Conservation (phyloP, 1,140 invertebrate genomes). For the Rhynchophorus ferrugineus region DNA sequence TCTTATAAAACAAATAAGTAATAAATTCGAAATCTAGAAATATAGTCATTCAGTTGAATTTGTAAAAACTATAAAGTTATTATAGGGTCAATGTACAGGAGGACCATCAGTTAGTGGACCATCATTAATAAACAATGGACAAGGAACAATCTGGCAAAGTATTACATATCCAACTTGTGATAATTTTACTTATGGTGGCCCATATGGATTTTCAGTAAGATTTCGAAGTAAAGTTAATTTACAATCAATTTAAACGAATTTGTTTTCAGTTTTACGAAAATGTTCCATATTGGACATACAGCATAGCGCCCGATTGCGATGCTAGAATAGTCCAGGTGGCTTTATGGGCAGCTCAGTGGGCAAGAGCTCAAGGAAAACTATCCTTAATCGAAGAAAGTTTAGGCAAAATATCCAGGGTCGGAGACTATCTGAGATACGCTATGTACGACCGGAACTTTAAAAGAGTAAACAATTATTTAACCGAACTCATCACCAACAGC, state of each 20-base stretch:
- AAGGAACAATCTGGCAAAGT: slow-evolving; percentile 13
- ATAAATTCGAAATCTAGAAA: too few species aligned
- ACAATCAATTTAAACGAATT: too few species aligned
- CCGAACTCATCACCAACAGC: neutral
- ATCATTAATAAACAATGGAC: slow-evolving; percentile 14
- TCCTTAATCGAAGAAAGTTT: slow-evolving; percentile 9
- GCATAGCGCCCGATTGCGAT: slow-evolving; percentile 17
- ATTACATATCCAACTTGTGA: slow-evolving; percentile 14
- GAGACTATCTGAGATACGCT: slow-evolving; percentile 19
- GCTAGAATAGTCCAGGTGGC: slow-evolving; percentile 20
- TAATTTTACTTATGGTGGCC: slow-evolving; percentile 13
- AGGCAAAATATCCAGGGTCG: slow-evolving; percentile 16
- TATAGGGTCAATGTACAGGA: slow-evolving; percentile 12
- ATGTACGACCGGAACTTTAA: slow-evolving; percentile 22
- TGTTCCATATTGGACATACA: slow-evolving; percentile 2
- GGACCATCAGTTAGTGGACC: slow-evolving; percentile 12
- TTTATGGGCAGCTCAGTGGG: slow-evolving; percentile 21
- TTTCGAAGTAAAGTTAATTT: too few species aligned
- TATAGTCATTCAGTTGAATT: too few species aligned
- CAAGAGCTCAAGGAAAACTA: slow-evolving; percentile 4
- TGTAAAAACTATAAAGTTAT: too few species aligned
- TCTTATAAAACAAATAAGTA: too few species aligned
- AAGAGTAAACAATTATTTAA: slow-evolving; percentile 1
- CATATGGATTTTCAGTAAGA: slow-evolving; percentile 12
- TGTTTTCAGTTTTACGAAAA: too few species aligned